Percentiles rank a stretch among this genome's conserved stretches.
phyloP scores from a whole-genome alignment of 2,113 vertebrate genomes.

The Melanostigma gelatinosum region DNA sequence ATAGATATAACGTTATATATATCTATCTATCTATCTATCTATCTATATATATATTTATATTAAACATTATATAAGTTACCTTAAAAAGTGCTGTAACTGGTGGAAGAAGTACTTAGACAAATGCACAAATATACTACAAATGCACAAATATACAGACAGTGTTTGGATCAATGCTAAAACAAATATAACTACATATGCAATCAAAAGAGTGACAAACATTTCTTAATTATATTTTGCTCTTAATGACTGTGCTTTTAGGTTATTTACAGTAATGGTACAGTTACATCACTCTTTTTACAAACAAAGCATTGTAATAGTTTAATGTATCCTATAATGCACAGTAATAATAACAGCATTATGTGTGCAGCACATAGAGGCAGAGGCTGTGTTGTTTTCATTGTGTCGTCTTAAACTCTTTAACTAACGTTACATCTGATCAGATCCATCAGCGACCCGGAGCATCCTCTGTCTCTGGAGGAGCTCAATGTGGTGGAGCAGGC shows the following conservation, averaged over 20 bases:
- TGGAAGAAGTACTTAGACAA: too few species aligned
- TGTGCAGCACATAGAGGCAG: background rate
- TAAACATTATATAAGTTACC: too few species aligned
- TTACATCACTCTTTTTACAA: background rate
- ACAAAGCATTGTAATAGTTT: background rate
- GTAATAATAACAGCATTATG: background rate
- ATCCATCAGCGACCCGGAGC: slow-evolving; percentile 95
- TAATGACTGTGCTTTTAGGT: background rate
- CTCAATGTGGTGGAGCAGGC: slow-evolving; percentile 94
- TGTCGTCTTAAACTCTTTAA: slow-evolving; percentile 83
- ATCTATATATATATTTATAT: too few species aligned
- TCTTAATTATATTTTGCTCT: background rate
- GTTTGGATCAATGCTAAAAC: background rate
- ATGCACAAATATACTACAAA: too few species aligned
- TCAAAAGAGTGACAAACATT: background rate
- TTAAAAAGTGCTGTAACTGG: too few species aligned
- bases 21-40: too few species aligned
- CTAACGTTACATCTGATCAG: slow-evolving; percentile 89
- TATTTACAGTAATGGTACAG: background rate
- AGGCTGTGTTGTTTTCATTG: background rate
- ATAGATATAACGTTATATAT: too few species aligned
- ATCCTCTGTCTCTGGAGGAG: slow-evolving; percentile 94
- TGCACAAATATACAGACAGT: background rate
- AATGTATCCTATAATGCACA: background rate
- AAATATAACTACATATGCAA: background rate